A percentile compares a stretch with the other conserved stretches of the same genome.
phyloP scores from a whole-genome alignment of 2,888 invertebrate species.

The Anthophora plumipes region DNA sequence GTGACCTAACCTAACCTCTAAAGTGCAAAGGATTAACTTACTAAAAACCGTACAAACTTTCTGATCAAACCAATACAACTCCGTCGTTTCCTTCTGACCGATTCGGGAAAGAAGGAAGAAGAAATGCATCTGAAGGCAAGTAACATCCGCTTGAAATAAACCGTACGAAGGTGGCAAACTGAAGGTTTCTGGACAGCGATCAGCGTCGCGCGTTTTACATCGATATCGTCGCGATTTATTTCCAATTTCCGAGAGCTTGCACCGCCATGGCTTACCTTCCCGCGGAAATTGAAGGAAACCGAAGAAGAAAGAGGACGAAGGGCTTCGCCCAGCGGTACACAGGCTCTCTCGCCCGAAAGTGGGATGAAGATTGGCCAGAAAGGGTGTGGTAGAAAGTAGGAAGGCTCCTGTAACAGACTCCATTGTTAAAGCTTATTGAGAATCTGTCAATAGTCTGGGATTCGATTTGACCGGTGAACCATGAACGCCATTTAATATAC shows the following conservation, averaged over 20 bases:
- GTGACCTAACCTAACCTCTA: no score
- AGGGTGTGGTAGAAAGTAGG: conserved; percentile 55
- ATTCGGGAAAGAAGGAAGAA: no score
- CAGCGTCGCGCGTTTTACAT: conserved; percentile 30
- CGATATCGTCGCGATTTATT: conserved; percentile 56
- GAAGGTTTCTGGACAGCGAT: conserved; percentile 15
- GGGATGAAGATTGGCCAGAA: conserved; percentile 20
- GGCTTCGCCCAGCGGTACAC: conserved; percentile 40
- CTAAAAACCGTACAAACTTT: no score
- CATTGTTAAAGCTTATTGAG: conserved; percentile 77
- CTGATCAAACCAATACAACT: no score
- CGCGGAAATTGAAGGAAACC: conserved; percentile 59
- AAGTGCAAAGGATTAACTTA: no score
- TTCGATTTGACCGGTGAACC: conserved; percentile 78
- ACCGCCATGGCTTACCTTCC: conserved; percentile 37
- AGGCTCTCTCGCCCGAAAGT: conserved; percentile 34
- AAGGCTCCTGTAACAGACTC: conserved; percentile 69
- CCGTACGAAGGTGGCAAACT: not conserved
- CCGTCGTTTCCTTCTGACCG: no score
- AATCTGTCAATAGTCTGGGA: conserved; percentile 76
- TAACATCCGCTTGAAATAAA: not conserved
- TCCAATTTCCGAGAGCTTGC: conserved; percentile 51
- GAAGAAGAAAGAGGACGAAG: conserved; percentile 39
- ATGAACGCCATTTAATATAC: conserved; percentile 75
- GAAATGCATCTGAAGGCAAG: no score